phyloP scores from a whole-genome alignment of 2,888 invertebrate genomes.

The Psylliodes chrysocephalus region DNA sequence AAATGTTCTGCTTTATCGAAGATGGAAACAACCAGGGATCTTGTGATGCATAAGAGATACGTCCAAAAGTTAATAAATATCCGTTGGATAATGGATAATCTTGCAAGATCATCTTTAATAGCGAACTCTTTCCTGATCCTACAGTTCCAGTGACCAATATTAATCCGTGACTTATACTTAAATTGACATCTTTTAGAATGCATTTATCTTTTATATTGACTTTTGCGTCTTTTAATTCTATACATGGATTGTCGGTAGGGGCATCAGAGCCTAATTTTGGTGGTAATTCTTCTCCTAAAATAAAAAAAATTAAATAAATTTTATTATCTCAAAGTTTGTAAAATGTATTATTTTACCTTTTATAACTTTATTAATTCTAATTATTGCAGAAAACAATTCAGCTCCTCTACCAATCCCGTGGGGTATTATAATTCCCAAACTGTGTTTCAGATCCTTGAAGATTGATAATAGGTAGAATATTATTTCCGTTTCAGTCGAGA shows the following conservation, averaged over 20 bases:
- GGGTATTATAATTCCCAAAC: slow-evolving; percentile 90
- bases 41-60: slow-evolving; percentile 69
- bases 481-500: slow-evolving; percentile 81
- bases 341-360: slow-evolving; percentile 10
- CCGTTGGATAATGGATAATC: slow-evolving; percentile 63
- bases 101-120: slow-evolving; percentile 62
- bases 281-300: slow-evolving; percentile 28
- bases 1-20: slow-evolving; percentile 79
- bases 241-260: slow-evolving; percentile 47
- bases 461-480: slow-evolving; percentile 92
- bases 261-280: slow-evolving; percentile 34
- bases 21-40: slow-evolving; percentile 71
- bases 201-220: slow-evolving; percentile 50
- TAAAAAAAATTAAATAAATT: not conserved
- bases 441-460: slow-evolving; percentile 85
- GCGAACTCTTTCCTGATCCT: slow-evolving; percentile 71
- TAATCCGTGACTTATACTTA: slow-evolving; percentile 52
- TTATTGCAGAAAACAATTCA: slow-evolving; percentile 80
- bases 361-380: slow-evolving; percentile 72
- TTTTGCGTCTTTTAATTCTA: slow-evolving; percentile 45
- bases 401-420: slow-evolving; percentile 83
- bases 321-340: not conserved
- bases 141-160: slow-evolving; percentile 72
- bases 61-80: slow-evolving; percentile 64
- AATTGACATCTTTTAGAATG: slow-evolving; percentile 62